Percentiles rank a stretch among this genome's conserved stretches.
Evolutionary conservation across 1,140 invertebrate species (phyloP).

Genomic region (Steinernema feltiae): DNA sequence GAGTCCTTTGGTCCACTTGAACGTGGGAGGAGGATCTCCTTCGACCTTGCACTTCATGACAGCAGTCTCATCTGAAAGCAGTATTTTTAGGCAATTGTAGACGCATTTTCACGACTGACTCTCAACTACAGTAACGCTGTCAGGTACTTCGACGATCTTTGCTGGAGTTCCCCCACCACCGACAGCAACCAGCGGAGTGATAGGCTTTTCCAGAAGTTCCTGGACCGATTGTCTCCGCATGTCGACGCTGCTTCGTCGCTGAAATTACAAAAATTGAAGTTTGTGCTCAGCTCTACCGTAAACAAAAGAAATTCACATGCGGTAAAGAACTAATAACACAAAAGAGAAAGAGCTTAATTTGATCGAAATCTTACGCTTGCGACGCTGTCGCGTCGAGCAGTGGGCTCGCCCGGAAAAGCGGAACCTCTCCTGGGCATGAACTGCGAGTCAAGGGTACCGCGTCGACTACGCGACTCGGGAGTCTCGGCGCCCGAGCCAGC

Average conservation of each 20-base stretch:
- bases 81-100: not conserved
- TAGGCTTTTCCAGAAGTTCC: slow-evolving; percentile 53
- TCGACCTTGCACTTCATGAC: slow-evolving; percentile 50
- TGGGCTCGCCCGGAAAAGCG: not conserved
- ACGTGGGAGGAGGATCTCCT: slow-evolving; percentile 83
- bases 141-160: slow-evolving; percentile 56
- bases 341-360: not conserved
- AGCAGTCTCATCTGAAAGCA: slow-evolving; percentile 52
- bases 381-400: not conserved
- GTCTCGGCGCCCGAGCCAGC: slow-evolving; percentile 24
- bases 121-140: slow-evolving; percentile 56
- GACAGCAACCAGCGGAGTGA: slow-evolving; percentile 50
- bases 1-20: slow-evolving; percentile 84
- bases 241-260: slow-evolving; percentile 55
- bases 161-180: slow-evolving; percentile 50
- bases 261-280: slow-evolving; percentile 15
- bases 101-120: slow-evolving; percentile 29
- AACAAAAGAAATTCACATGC: not conserved
- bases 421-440: not conserved
- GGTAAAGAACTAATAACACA: not conserved
- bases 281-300: not conserved
- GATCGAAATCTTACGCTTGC: not conserved
- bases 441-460: slow-evolving; percentile 25
- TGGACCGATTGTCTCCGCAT: slow-evolving; percentile 54
- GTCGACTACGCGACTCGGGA: slow-evolving; percentile 24